phyloP scores from a whole-genome alignment of 2,797 vertebrate species.

The Lates japonicus region DNA sequence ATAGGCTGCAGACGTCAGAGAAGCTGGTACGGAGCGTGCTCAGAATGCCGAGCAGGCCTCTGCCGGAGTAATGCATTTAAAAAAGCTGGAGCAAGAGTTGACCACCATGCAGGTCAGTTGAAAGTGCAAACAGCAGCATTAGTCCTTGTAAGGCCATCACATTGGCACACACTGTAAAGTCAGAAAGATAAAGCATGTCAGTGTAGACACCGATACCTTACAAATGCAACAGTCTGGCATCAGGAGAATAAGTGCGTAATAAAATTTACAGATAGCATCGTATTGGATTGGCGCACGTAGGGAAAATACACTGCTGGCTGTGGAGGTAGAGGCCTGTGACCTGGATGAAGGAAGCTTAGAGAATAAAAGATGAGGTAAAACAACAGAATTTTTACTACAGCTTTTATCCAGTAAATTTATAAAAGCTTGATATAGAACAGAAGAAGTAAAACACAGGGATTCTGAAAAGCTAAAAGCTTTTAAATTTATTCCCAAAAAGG shows the following conservation, averaged over 20 bases:
- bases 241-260: neutral
- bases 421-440: neutral
- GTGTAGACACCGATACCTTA: neutral
- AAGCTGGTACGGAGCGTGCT: conserved; percentile 90
- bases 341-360: neutral
- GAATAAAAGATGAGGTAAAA: neutral
- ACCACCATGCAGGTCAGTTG: conserved; percentile 97
- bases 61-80: conserved; percentile 94
- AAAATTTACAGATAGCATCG: neutral
- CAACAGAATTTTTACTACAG: neutral
- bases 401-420: neutral
- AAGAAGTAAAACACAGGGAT: neutral
- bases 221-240: neutral
- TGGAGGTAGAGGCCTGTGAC: neutral
- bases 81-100: conserved; percentile 95
- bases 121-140: conserved; percentile 86
- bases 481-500: neutral
- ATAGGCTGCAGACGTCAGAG: conserved; percentile 94
- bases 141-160: conserved; percentile 1
- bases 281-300: conserved; percentile 9
- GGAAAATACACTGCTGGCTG: neutral
- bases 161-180: conserved; percentile 20
- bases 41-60: conserved; percentile 92
- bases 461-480: neutral
- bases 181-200: conserved; percentile 16